Evolutionary conservation across 2,113 vertebrate genomes (phyloP).

Genomic region (Arvicanthis niloticus): DNA sequence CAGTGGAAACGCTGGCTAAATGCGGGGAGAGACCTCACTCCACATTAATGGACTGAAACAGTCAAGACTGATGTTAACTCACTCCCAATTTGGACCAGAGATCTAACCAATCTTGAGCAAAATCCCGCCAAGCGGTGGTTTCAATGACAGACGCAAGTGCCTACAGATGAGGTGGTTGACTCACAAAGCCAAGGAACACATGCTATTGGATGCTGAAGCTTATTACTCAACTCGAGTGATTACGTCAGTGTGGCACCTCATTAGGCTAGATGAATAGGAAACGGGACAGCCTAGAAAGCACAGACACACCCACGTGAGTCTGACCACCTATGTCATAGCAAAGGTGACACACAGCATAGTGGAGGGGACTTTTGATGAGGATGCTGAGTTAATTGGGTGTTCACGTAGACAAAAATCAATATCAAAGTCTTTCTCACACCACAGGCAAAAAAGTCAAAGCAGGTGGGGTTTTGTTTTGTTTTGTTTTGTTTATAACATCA

Average conservation of each 20-base stretch:
- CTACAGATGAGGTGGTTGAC: slow-evolving; percentile 48
- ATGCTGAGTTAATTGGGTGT: neutral
- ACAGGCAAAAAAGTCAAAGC: neutral
- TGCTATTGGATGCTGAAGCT: neutral
- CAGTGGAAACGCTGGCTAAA: slow-evolving; percentile 43
- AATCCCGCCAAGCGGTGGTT: slow-evolving; percentile 38
- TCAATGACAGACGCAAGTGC: neutral
- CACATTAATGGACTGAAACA: neutral
- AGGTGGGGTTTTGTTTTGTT: neutral
- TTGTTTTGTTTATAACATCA: neutral
- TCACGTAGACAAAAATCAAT: slow-evolving; percentile 25
- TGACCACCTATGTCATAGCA: neutral
- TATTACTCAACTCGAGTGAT: slow-evolving; percentile 38
- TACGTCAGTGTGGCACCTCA: slow-evolving; percentile 14
- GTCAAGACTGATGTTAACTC: slow-evolving; percentile 23
- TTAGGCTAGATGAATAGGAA: neutral
- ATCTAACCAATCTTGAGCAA: slow-evolving; percentile 16
- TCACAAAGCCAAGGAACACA: neutral
- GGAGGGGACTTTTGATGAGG: neutral
- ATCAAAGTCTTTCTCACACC: neutral
- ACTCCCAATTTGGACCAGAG: neutral
- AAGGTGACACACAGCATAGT: neutral
- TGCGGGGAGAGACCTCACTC: neutral
- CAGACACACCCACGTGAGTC: neutral
- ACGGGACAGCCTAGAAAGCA: neutral